Evolutionary conservation across 2,797 vertebrate species (phyloP).

Genomic region (Acropternis orthonyx): DNA sequence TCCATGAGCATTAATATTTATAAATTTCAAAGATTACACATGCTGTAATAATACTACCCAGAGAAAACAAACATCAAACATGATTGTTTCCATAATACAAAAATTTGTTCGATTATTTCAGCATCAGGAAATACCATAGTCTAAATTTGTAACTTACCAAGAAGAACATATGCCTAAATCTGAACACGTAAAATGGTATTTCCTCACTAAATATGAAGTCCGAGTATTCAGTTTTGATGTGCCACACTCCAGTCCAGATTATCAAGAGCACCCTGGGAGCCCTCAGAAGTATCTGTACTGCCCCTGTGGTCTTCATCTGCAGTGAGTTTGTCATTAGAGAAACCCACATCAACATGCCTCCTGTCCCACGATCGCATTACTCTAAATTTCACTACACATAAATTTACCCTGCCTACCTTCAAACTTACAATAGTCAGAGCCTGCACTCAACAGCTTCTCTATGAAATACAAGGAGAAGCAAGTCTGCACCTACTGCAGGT

Average conservation of each 20-base stretch:
- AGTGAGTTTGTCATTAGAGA: neutral
- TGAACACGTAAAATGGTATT: neutral
- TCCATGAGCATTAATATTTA: conserved; percentile 34
- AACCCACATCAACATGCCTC: neutral
- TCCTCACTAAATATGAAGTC: neutral
- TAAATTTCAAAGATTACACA: conserved; percentile 29
- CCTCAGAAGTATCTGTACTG: neutral
- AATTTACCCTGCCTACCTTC: neutral
- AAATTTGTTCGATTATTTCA: neutral
- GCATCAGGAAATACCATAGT: neutral
- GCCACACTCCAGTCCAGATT: neutral
- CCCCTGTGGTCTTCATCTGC: neutral
- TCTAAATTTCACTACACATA: neutral
- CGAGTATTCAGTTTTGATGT: neutral
- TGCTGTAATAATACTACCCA: neutral
- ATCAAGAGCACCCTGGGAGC: neutral
- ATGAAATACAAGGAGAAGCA: neutral
- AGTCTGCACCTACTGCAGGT: neutral
- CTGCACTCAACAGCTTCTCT: neutral
- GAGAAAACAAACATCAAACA: conserved; percentile 20
- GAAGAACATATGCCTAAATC: neutral
- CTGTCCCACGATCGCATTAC: neutral
- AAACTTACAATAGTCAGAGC: neutral
- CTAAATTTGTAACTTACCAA: neutral
- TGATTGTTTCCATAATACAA: neutral